Conservation (phyloP, 1,140 invertebrate genomes). For the Halictus rubicundus region DNA sequence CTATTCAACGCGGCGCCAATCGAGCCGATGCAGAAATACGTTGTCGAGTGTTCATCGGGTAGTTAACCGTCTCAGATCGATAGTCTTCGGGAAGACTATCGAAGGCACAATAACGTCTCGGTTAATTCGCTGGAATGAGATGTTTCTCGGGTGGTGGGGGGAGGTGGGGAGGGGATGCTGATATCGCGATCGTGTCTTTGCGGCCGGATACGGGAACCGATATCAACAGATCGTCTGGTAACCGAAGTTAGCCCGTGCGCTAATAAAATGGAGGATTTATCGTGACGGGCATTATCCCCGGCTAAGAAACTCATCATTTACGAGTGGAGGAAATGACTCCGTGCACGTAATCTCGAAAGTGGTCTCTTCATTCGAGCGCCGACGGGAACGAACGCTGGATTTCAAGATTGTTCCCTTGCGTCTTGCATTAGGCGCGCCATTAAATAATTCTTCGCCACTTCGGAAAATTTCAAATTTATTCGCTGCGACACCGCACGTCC, state of each 20-base stretch:
- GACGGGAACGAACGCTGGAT: neutral
- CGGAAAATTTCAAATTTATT: neutral
- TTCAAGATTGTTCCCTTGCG: neutral
- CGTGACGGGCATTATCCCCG: neutral
- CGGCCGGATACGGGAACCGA: neutral
- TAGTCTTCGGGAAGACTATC: neutral
- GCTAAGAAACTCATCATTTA: constrained; percentile 17
- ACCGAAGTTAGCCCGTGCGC: neutral
- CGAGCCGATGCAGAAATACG: neutral
- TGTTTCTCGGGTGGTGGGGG: no score
- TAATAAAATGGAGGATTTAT: constrained; percentile 11
- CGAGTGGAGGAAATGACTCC: constrained; percentile 1
- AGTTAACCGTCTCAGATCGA: neutral
- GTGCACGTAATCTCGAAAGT: constrained; percentile 11
- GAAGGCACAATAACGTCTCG: neutral
- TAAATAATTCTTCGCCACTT: neutral
- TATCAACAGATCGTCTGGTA: neutral
- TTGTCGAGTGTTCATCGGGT: constrained; percentile 1
- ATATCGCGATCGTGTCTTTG: neutral
- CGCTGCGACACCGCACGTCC: no score
- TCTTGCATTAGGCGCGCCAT: neutral
- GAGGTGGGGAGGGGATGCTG: no score
- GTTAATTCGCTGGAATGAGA: neutral
- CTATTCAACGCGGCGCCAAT: neutral
- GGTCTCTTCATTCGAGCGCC: neutral